Percentiles rank a stretch among this genome's conserved stretches.
Conservation (phyloP, 2,888 invertebrate genomes). For the Cenopis cana region DNA sequence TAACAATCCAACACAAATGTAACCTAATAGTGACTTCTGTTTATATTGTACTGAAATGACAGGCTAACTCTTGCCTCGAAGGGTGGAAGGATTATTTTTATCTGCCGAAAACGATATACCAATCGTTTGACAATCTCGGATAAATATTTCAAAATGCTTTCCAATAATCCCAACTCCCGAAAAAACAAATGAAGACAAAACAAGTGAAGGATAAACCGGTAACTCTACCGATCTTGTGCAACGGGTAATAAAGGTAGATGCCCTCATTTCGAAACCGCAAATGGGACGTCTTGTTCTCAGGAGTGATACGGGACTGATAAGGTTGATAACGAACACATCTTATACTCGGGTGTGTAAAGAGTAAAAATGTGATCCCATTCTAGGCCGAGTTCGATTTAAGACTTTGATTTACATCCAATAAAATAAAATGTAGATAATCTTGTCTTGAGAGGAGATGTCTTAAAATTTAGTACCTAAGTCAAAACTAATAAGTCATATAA, state of each 20-base stretch:
- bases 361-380: constrained; percentile 5
- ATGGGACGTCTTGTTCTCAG: constrained; percentile 25
- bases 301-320: constrained; percentile 29
- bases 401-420: neutral
- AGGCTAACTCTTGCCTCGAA: neutral
- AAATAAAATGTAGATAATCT: neutral
- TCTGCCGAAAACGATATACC: neutral
- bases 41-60: neutral
- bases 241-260: constrained; percentile 4
- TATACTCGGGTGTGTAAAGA: constrained; percentile 14
- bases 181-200: neutral
- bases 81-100: too few species aligned
- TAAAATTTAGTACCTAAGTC: neutral
- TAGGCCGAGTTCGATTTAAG: constrained; percentile 7
- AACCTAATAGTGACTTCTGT: neutral
- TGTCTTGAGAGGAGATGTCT: too few species aligned
- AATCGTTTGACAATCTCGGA: neutral
- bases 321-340: constrained; percentile 30
- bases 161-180: neutral
- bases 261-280: constrained; percentile 14
- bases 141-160: neutral
- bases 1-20: neutral
- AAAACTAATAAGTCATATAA: neutral
- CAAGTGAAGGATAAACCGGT: neutral
- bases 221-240: neutral